Evolutionary conservation across 2,797 vertebrate genomes (phyloP).

Genomic region (Adelosebastes latens): DNA sequence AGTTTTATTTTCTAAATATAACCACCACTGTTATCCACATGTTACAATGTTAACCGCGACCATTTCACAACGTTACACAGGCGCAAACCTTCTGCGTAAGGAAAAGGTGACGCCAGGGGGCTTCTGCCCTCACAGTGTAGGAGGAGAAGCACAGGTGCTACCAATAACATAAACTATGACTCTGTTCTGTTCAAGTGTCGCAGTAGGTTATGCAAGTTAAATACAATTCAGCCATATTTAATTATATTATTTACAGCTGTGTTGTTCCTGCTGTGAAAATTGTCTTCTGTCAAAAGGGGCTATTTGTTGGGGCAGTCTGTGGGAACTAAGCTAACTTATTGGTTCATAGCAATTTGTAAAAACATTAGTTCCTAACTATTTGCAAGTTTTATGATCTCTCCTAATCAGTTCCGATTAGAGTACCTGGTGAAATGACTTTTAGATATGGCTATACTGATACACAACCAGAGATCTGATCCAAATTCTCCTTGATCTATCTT

Average conservation of each 20-base stretch:
- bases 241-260: conserved; percentile 3
- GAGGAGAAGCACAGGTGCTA: background rate
- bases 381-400: too few relatives aligned
- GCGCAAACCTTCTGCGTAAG: accelerated
- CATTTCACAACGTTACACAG: too few relatives aligned
- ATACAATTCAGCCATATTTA: background rate
- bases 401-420: accelerated
- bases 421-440: too few relatives aligned
- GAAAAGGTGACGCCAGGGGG: too few relatives aligned
- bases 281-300: background rate
- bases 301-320: conserved; percentile 1
- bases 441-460: too few relatives aligned
- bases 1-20: too few relatives aligned
- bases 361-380: background rate
- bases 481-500: background rate
- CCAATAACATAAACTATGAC: background rate
- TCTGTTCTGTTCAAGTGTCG: background rate
- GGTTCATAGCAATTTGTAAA: background rate
- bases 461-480: accelerated
- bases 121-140: accelerated
- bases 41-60: too few relatives aligned
- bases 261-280: background rate
- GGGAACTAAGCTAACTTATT: background rate
- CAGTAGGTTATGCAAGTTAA: background rate
- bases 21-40: accelerated